phyloP scores from a whole-genome alignment of 2,797 vertebrate genomes.

The Otus scops region DNA sequence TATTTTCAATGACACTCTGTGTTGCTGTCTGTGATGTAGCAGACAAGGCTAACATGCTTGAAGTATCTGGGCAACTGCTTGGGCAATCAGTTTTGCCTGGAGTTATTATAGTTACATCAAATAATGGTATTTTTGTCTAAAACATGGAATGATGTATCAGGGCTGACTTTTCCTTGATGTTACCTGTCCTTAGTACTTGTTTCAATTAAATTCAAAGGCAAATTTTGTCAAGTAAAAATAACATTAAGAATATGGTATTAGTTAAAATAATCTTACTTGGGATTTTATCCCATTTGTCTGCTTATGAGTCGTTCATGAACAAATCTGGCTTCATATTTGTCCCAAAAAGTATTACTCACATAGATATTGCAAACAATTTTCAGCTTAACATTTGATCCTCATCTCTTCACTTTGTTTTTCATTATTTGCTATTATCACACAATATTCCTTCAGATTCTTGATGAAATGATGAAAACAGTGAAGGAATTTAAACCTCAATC shows the following conservation, averaged over 20 bases:
- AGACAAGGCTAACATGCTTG: neutral
- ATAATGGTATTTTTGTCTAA: neutral
- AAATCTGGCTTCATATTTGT: neutral
- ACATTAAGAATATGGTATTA: neutral
- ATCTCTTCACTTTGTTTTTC: neutral
- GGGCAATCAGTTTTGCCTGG: neutral
- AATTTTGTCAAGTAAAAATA: neutral
- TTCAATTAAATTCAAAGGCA: neutral
- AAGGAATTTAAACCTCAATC: neutral
- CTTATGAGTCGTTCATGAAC: neutral
- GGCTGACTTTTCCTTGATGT: neutral
- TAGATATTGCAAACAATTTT: neutral
- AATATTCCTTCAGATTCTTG: neutral
- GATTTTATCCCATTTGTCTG: neutral
- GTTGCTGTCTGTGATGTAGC: neutral
- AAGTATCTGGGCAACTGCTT: neutral
- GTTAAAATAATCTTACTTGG: neutral
- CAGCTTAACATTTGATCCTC: neutral
- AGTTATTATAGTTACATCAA: neutral
- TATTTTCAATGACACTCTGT: neutral
- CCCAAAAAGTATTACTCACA: neutral
- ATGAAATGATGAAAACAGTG: neutral
- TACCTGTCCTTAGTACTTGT: neutral
- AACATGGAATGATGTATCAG: neutral
- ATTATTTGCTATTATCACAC: neutral